A percentile compares a stretch with the other conserved stretches of the same genome.
phyloP scores from a whole-genome alignment of 2,888 invertebrate species.

The Leptopilina syphax region DNA sequence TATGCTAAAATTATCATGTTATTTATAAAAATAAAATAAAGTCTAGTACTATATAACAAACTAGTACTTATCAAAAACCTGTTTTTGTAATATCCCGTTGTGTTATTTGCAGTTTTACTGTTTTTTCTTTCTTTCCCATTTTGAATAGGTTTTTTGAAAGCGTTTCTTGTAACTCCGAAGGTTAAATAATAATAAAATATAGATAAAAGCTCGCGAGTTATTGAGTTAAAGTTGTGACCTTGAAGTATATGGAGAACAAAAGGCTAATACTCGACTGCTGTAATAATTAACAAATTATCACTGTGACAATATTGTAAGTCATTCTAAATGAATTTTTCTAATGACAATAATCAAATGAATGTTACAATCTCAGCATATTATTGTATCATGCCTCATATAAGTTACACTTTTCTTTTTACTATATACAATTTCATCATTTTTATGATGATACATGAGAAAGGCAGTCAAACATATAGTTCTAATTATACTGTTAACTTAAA shows the following conservation, averaged over 20 bases:
- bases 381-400: background rate
- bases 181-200: background rate
- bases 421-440: no score
- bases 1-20: no score
- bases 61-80: background rate
- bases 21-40: background rate
- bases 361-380: background rate
- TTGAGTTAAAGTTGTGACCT: conserved; percentile 6
- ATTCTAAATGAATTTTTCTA: background rate
- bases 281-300: conserved; percentile 19
- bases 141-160: background rate
- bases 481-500: no score
- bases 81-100: no score
- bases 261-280: background rate
- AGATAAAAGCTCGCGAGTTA: conserved; percentile 19
- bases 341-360: conserved; percentile 4
- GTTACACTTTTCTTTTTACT: no score
- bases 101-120: background rate
- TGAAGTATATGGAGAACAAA: background rate
- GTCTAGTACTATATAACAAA: background rate
- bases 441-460: no score
- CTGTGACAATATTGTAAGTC: conserved; percentile 20
- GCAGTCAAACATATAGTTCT: no score
- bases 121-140: background rate
- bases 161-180: background rate